phyloP scores from a whole-genome alignment of 1,140 invertebrate genomes.

The Neodiprion lecontei region DNA sequence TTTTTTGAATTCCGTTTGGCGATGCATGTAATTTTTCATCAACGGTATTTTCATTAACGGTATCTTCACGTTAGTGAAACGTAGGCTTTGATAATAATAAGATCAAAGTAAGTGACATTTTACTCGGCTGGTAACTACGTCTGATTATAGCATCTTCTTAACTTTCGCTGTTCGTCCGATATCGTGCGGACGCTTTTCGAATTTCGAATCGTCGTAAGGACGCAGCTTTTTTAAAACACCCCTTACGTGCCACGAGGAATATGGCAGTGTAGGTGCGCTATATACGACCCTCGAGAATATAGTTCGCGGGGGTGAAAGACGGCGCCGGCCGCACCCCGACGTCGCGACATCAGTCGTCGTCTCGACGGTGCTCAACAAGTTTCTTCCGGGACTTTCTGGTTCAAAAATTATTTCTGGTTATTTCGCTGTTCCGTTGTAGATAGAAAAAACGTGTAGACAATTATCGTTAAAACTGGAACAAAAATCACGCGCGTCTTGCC shows the following conservation, averaged over 20 bases:
- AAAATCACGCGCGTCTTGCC: neutral
- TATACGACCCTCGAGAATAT: neutral
- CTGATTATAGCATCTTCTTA: no score
- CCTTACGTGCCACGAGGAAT: neutral
- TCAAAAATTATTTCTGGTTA: no score
- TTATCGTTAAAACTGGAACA: neutral
- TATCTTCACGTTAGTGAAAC: no score
- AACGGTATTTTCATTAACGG: no score
- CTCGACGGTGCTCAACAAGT: constrained; percentile 54
- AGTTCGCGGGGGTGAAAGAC: constrained; percentile 36
- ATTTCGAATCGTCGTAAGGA: neutral
- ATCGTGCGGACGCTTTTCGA: no score
- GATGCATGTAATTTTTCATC: no score
- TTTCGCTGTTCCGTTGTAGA: neutral
- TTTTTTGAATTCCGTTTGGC: no score
- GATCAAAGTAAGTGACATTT: no score
- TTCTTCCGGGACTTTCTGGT: constrained; percentile 19
- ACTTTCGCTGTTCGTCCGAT: no score
- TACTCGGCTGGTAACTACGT: no score
- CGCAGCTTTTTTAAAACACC: neutral
- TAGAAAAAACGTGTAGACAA: neutral
- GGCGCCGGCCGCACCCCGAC: constrained; percentile 52
- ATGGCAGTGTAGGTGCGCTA: neutral
- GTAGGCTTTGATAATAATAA: no score
- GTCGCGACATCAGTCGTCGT: constrained; percentile 48